Evolutionary conservation across 2,113 vertebrate species (phyloP).

Genomic region (Trogon melanurus): DNA sequence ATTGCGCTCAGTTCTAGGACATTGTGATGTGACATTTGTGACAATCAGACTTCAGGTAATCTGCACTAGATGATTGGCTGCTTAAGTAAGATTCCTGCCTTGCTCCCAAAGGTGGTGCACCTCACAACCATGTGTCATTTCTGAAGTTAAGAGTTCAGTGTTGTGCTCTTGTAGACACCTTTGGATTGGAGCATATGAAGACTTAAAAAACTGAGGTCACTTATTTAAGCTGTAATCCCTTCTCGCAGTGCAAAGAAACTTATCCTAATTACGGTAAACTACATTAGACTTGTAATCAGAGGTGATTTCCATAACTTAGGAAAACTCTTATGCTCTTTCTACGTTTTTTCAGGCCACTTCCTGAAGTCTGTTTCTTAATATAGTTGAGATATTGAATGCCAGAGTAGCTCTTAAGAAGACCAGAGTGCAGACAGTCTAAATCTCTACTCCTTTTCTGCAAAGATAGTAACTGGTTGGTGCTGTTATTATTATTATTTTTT

Average conservation of each 20-base stretch:
- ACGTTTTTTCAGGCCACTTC: background rate
- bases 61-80: background rate
- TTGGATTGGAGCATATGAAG: background rate
- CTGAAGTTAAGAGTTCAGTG: background rate
- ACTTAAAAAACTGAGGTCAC: background rate
- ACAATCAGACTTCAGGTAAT: background rate
- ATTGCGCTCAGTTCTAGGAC: background rate
- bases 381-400: background rate
- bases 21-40: background rate
- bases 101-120: fast-evolving
- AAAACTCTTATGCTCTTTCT: background rate
- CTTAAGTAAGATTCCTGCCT: background rate
- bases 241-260: background rate
- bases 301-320: background rate
- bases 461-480: background rate
- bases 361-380: background rate
- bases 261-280: background rate
- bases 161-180: background rate
- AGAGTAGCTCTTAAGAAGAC: background rate
- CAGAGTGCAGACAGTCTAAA: background rate
- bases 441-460: background rate
- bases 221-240: background rate
- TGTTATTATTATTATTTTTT: background rate
- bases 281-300: background rate
- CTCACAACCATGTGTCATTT: background rate